phyloP scores from a whole-genome alignment of 2,797 vertebrate genomes.

The Betta splendens region DNA sequence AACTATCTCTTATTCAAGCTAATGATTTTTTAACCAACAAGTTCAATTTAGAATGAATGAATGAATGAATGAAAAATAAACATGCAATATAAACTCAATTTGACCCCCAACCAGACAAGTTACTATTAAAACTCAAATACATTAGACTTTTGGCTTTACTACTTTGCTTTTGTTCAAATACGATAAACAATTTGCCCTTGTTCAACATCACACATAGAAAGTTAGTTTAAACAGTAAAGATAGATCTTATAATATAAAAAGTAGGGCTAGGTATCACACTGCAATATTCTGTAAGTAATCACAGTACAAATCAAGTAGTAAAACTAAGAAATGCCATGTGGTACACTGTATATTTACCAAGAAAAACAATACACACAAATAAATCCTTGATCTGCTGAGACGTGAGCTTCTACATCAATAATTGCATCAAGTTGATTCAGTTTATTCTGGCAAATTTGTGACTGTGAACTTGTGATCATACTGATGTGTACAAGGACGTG shows the following conservation, averaged over 20 bases:
- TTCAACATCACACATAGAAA: background rate
- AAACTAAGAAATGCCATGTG: background rate
- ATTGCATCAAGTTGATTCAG: background rate
- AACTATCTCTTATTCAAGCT: background rate
- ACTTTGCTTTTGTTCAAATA: background rate
- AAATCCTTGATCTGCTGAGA: background rate
- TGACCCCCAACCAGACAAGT: background rate
- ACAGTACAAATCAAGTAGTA: background rate
- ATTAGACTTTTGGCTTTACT: background rate
- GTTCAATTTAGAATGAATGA: background rate
- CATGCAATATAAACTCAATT: background rate
- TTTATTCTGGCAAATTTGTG: background rate
- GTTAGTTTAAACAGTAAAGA: background rate
- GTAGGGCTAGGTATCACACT: conserved; percentile 9
- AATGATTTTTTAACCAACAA: background rate
- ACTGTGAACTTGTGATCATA: too few species aligned
- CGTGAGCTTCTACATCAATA: background rate
- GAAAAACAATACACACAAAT: fast-evolving
- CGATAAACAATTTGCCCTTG: background rate
- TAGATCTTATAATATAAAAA: background rate
- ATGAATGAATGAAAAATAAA: conserved; percentile 5
- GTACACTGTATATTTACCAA: background rate
- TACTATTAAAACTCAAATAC: background rate
- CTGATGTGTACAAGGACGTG: too few species aligned
- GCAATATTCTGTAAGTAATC: background rate